A percentile compares a stretch with the other conserved stretches of the same genome.
Conservation (phyloP, 92 coral and sea anemone species). For the Umimayanthus kanabou region DNA sequence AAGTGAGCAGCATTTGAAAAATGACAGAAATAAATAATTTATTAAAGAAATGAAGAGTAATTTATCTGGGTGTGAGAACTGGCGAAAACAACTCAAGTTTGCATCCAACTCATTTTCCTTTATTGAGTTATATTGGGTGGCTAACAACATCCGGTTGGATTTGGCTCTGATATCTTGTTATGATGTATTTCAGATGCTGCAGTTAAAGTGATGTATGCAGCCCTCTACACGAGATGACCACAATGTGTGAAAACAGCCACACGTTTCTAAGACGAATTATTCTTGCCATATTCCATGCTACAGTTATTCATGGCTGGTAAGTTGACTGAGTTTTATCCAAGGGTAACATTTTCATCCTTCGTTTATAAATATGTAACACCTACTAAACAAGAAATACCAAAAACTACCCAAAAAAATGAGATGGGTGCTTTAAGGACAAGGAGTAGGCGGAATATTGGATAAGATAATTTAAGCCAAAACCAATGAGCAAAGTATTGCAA, state of each 20-base stretch:
- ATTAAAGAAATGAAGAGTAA: not conserved
- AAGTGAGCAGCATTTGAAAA: not conserved
- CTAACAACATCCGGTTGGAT: not conserved
- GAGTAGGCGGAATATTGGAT: too few species aligned
- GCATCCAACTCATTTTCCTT: not conserved
- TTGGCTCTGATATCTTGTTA: not conserved
- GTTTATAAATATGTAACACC: too few species aligned
- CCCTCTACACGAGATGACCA: not conserved
- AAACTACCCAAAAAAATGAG: too few species aligned
- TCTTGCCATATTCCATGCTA: not conserved
- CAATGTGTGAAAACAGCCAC: not conserved
- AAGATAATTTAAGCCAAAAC: too few species aligned
- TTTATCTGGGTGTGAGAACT: not conserved
- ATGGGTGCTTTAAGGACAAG: too few species aligned
- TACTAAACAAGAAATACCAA: not conserved
- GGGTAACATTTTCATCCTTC: not conserved
- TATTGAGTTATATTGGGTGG: not conserved
- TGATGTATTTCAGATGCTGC: not conserved
- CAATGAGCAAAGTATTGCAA: too few species aligned
- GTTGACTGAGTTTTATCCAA: not conserved
- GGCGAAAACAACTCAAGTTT: too few species aligned
- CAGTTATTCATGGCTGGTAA: not conserved
- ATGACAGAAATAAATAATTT: not conserved
- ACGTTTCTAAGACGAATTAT: not conserved
- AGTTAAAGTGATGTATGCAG: not conserved